Evolutionary conservation across 2,113 vertebrate genomes (phyloP).

Genomic region (Odontophorus gujanensis): DNA sequence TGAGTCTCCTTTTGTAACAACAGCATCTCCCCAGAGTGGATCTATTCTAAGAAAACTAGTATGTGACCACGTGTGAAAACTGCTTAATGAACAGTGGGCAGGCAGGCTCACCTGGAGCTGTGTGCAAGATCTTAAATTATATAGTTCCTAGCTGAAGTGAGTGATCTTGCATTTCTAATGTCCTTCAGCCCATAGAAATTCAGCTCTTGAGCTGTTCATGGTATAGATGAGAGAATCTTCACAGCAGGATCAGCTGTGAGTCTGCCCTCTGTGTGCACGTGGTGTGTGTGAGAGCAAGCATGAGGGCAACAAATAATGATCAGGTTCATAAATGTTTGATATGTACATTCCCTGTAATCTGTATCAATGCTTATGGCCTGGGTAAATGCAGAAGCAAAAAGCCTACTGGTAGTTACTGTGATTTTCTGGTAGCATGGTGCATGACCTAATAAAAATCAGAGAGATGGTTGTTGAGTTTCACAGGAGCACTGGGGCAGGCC

Average conservation of each 20-base stretch:
- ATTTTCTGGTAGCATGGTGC: not conserved
- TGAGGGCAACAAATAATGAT: not conserved
- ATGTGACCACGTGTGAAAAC: not conserved
- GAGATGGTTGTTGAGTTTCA: not conserved
- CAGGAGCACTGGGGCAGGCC: not conserved
- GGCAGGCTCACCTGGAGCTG: not conserved
- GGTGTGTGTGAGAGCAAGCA: not conserved
- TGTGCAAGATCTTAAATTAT: not conserved
- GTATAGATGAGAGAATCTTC: not conserved
- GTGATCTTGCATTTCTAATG: not conserved
- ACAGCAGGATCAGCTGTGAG: not conserved
- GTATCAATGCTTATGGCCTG: not conserved
- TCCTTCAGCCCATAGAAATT: not conserved
- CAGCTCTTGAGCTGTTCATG: not conserved
- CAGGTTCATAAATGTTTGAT: not conserved
- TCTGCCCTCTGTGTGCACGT: rapidly evolving
- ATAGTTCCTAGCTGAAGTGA: not conserved
- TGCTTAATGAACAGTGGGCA: no score
- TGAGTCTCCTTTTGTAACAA: not conserved
- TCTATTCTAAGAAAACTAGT: not conserved
- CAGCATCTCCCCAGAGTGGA: not conserved
- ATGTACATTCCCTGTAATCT: not conserved
- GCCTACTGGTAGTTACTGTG: not conserved
- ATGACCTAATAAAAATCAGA: not conserved
- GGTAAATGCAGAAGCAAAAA: not conserved